A percentile compares a stretch with the other conserved stretches of the same genome.
These are phyloP conservation scores for Hydrolagus affinis DNA, from an alignment of 2,113 vertebrate species.

Conservation along the genomic window DNA sequence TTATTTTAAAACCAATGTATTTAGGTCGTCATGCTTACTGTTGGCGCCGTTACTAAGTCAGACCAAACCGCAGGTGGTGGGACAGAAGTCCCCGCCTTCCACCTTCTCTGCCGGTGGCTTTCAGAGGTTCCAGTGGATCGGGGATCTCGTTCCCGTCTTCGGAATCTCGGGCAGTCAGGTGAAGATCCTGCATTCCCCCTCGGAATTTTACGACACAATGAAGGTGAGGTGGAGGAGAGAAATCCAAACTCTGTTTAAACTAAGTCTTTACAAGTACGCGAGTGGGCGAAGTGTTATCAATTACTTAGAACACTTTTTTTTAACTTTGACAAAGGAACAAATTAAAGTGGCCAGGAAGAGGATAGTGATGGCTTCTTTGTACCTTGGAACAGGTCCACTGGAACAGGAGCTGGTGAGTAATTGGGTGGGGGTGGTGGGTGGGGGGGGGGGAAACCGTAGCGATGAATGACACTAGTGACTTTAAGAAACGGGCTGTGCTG, in stretches of 20 bases:
- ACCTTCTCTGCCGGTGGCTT: slow-evolving; percentile 58
- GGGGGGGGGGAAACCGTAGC: neutral
- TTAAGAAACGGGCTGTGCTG: neutral
- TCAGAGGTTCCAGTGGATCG: slow-evolving; percentile 79
- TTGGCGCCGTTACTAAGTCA: slow-evolving; percentile 76
- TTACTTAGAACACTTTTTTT: slow-evolving; percentile 9
- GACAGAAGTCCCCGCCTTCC: slow-evolving; percentile 46
- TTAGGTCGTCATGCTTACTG: slow-evolving; percentile 81
- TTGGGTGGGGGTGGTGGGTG: too few species aligned
- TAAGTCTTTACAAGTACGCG: too few species aligned
- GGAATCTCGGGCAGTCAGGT: slow-evolving; percentile 70
- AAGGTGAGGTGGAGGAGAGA: slow-evolving; percentile 63
- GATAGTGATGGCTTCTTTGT: slow-evolving; percentile 90
- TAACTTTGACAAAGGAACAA: slow-evolving; percentile 56
- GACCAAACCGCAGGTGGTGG: slow-evolving; percentile 51
- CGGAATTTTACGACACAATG: slow-evolving; percentile 84
- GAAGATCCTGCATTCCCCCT: slow-evolving; percentile 72
- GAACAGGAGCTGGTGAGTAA: slow-evolving; percentile 86
- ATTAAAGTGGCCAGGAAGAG: slow-evolving; percentile 74
- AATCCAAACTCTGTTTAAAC: too few species aligned
- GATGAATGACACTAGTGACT: slow-evolving; percentile 5
- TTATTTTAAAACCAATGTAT: slow-evolving; percentile 33
- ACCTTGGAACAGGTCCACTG: slow-evolving; percentile 81
- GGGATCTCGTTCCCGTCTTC: slow-evolving; percentile 81
- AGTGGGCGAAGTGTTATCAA: neutral